Evolutionary conservation across 2,888 invertebrate genomes (phyloP).

Genomic region (Antheraea assamensis): DNA sequence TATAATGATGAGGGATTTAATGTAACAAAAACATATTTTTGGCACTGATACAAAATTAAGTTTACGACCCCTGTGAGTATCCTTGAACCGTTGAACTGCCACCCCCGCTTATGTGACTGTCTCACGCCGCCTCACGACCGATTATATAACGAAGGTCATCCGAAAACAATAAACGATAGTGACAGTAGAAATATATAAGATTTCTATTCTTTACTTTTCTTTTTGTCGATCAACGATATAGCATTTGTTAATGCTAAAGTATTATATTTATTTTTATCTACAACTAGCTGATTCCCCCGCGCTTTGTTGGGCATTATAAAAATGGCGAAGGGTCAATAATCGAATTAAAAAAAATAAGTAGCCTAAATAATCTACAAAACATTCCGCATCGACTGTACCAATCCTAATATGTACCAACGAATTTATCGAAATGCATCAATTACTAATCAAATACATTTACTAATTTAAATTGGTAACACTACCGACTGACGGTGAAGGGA

Average conservation of each 20-base stretch:
- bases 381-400: too few relatives aligned
- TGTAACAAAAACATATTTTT: slow-evolving; percentile 1
- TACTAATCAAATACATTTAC: too few relatives aligned
- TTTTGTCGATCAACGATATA: too few relatives aligned
- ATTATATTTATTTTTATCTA: not conserved
- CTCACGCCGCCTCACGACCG: slow-evolving; percentile 2
- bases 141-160: not conserved
- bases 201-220: not conserved
- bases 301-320: too few relatives aligned
- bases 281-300: too few relatives aligned
- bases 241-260: not conserved
- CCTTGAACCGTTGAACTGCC: slow-evolving; percentile 1
- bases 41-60: not conserved
- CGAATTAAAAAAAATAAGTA: too few relatives aligned
- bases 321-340: too few relatives aligned
- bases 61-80: not conserved
- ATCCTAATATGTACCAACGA: too few relatives aligned
- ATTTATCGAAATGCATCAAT: too few relatives aligned
- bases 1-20: not conserved
- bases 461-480: too few relatives aligned
- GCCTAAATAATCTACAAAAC: too few relatives aligned
- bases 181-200: not conserved
- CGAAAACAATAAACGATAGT: not conserved
- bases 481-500: too few relatives aligned
- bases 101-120: not conserved